Conservation (phyloP, 2,797 vertebrate species). For the Melanotaenia pygmaea region DNA sequence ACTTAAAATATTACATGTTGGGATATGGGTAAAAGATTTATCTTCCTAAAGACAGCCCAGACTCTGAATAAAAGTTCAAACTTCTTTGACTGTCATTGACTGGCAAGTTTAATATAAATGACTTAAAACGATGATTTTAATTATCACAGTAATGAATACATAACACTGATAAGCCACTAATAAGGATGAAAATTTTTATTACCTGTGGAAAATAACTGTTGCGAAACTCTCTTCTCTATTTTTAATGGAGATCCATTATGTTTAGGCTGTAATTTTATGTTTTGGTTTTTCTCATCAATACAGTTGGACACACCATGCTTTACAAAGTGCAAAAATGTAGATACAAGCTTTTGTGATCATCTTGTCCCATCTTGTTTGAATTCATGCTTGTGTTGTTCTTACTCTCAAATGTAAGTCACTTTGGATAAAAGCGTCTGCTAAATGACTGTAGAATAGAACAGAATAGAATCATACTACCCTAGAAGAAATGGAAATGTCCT, state of each 20-base stretch:
- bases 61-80: constrained; percentile 6
- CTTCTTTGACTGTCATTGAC: constrained; percentile 5
- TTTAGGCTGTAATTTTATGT: not conserved
- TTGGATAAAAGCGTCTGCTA: too few species aligned
- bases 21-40: not conserved
- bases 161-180: not conserved
- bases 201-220: not conserved
- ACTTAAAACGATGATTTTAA: not conserved
- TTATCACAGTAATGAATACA: not conserved
- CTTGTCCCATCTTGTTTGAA: too few species aligned
- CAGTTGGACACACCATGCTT: not conserved
- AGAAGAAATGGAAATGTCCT: not conserved
- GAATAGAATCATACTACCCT: not conserved
- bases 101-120: not conserved
- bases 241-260: too few species aligned
- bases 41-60: constrained; percentile 8
- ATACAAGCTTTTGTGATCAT: not conserved
- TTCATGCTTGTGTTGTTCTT: too few species aligned
- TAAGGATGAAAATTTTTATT: not conserved
- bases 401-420: too few species aligned
- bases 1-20: constrained; percentile 1
- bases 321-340: not conserved
- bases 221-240: too few species aligned
- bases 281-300: not conserved
- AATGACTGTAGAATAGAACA: too few species aligned